Evolutionary conservation across 2,888 invertebrate species (phyloP), one percentile per base, ranked within the genome.

Genomic region (Coleophora deauratella): DNA sequence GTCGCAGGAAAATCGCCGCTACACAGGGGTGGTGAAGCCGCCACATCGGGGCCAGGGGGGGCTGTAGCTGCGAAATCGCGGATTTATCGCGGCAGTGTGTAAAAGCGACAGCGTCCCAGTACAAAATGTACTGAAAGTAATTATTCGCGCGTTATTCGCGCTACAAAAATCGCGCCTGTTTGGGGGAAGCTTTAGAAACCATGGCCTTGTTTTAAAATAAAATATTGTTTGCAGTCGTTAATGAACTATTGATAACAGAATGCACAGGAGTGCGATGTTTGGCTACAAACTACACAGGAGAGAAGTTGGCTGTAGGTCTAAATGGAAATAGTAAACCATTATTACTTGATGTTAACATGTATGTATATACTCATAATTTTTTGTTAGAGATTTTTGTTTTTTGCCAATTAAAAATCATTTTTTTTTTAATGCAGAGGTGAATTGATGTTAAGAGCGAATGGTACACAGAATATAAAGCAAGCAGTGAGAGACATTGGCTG

Each of bases 261-360:
- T 52, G 54, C 32, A 47, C 60, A 21, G 79, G 81, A 11, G 52
- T 71, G 9, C 66, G 70, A 58, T 72, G 78, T 47, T 40, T 85
- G 37, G 59, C 69, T 32, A 44, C 66, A 1, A 68, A 68, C 45
- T 47, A 54, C 9, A 37, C 32, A 2, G 53, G 61, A 38, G 59
- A 68, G 15, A 71, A 59, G 55, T 47, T 85, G 41, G 79, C 77
- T 12, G 55, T 82, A 44, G 84, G 84, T 37, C 71, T 68, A 8
- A 69, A 73, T 54, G 79, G 76, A 55, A 75, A 75, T 46, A 66
- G 58, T 58, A 68, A 56, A 52, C 84, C 84, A 27, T 40, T 77
- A 48, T 51, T 82, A 51, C 49, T 79, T 50, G 81, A 85, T 57
- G 55, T 72, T n/a, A 59, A 59, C 60, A 72, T 50, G 80, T 79